Percentiles rank a stretch among this genome's conserved stretches.
These are phyloP conservation scores for Anableps anableps DNA, from an alignment of 2,797 vertebrate species.

Conservation along the genomic window DNA sequence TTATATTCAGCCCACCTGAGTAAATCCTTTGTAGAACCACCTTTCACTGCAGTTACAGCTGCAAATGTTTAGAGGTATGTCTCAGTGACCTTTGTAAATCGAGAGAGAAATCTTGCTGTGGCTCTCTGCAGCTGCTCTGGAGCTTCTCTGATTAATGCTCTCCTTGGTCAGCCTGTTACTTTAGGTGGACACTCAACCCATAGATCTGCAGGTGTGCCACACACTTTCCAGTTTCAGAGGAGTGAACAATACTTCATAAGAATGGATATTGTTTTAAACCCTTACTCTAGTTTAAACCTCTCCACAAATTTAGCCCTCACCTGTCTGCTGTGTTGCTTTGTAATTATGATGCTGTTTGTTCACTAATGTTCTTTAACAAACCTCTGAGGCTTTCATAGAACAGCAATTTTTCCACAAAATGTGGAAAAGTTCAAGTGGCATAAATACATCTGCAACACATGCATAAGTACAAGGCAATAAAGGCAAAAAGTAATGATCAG, in stretches of 20 bases:
- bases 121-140: not conserved
- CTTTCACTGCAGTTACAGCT: not conserved
- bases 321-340: not conserved
- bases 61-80: not conserved
- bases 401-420: not conserved
- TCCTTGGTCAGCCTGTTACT: not conserved
- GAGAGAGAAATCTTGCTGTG: not conserved
- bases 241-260: not conserved
- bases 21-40: not conserved
- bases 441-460: not conserved
- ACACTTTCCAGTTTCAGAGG: not conserved
- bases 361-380: not conserved
- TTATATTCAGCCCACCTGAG: too few species aligned
- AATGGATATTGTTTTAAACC: not conserved
- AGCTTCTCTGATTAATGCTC: constrained; percentile 1
- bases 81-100: not conserved
- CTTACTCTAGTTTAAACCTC: not conserved
- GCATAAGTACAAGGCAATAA: not conserved
- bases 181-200: not conserved
- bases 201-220: not conserved
- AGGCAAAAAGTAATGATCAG: too few species aligned
- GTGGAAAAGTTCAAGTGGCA: not conserved
- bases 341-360: not conserved
- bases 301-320: not conserved
- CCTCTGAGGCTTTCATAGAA: not conserved